phyloP scores from a whole-genome alignment of 1,140 invertebrate species.

The Zaprionus tsacasi region DNA sequence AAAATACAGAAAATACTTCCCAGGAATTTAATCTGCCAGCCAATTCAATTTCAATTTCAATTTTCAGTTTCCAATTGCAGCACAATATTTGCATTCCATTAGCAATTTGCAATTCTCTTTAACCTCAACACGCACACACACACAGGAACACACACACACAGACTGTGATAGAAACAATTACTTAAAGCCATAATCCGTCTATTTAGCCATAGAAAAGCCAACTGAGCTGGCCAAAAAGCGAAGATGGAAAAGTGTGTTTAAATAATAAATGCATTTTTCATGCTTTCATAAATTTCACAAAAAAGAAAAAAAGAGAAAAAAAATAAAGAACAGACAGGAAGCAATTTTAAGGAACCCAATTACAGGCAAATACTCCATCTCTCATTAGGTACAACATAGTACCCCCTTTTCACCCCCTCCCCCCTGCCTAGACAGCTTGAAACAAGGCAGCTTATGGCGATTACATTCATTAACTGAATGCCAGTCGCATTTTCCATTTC shows the following conservation, averaged over 20 bases:
- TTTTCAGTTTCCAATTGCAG: neutral
- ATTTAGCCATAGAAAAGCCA: conserved; percentile 14
- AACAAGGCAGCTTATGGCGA: conserved; percentile 74
- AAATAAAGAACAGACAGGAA: neutral
- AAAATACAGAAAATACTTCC: neutral
- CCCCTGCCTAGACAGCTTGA: neutral
- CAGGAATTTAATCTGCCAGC: neutral
- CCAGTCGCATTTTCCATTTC: conserved; percentile 13
- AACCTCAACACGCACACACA: neutral
- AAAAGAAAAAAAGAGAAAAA: neutral
- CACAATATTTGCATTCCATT: conserved; percentile 5
- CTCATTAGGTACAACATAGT: conserved; percentile 30
- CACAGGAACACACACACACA: too few species aligned
- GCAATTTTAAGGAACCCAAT: conserved; percentile 53
- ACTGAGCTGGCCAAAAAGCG: neutral
- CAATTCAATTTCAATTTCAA: neutral
- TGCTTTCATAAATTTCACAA: conserved; percentile 52
- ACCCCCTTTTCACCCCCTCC: too few species aligned
- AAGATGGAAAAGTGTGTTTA: conserved; percentile 27
- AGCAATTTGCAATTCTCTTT: conserved; percentile 2
- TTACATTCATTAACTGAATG: conserved; percentile 80
- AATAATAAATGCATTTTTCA: conserved; percentile 54
- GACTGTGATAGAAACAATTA: neutral
- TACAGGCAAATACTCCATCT: conserved; percentile 58
- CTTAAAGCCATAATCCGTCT: neutral